These are phyloP conservation scores for Chironomus tentans DNA, from an alignment of 2,888 invertebrate genomes.

Conservation along the genomic window DNA sequence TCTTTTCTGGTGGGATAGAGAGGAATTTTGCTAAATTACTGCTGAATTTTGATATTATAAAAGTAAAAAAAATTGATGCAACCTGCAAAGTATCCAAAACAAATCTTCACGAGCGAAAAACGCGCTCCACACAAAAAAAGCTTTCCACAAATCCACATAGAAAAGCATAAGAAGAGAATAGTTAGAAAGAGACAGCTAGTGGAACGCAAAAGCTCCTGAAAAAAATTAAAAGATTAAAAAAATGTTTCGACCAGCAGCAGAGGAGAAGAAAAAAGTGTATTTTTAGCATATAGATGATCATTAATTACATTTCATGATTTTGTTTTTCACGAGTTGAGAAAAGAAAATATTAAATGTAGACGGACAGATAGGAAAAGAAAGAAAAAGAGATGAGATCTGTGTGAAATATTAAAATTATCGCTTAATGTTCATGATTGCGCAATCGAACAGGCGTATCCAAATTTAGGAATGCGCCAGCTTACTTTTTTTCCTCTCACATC, in stretches of 20 bases:
- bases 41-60: too few species aligned
- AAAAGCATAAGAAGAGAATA: too few species aligned
- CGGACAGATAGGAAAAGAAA: not conserved
- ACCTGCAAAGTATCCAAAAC: too few species aligned
- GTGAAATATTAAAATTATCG: not conserved
- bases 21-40: too few species aligned
- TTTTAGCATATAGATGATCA: slow-evolving; percentile 1
- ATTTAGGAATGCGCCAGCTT: not conserved
- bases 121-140: too few species aligned
- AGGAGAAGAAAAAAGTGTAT: not conserved
- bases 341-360: not conserved
- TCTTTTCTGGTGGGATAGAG: too few species aligned
- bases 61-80: too few species aligned
- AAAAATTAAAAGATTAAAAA: not conserved
- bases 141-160: too few species aligned
- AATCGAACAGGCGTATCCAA: not conserved
- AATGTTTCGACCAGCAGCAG: not conserved
- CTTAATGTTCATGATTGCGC: not conserved
- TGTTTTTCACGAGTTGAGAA: not conserved
- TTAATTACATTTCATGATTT: not conserved
- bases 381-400: not conserved
- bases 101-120: too few species aligned
- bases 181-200: not conserved
- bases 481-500: not conserved
- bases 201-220: not conserved